Base-by-base conservation (phyloP, 2,797 vertebrate genomes). In the Odontamblyopus lacepedii region DNA sequence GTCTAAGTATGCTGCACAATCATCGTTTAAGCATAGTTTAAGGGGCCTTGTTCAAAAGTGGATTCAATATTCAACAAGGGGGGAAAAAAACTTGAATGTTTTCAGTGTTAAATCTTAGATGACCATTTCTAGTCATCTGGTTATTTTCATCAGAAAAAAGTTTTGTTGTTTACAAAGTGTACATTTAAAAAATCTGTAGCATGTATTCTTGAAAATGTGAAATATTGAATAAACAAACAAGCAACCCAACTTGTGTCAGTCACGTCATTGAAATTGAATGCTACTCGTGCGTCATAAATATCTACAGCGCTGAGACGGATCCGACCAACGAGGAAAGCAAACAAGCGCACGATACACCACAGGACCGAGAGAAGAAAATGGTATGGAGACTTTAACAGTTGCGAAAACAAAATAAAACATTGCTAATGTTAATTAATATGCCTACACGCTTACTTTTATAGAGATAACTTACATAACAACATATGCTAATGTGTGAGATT, bases 171-270 rank as follows among this genome's bases (percentile, higher is more conserved):
- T 89, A 86, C 79, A 74, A 92, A 81, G 83, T 90, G 91, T 90
- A 88, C 71, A 90, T 89, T 73, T 85, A 75, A 77, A 85, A 48
- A 84, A 83, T 90, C 79, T 90, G 92, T 94, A 94, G 94, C 94
- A 95, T 94, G 93, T 93, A 80, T 90, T 91, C 80, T 90, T 93
- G 78, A 87, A 90, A 88, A 89, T 83, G 77, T 94, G 92, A 94
- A 92, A 78, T 83, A 88, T 94, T 94, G 91, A 92, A 82, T 92
- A 90, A 94, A 93, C 94, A 93, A 94, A 94, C 81, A 83, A 85
- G 82, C 71, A 69, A 69, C 27, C 0, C 26, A 30, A 30, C 27
- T 6, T 30, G 71, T 76, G 55, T 69, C 44, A 19, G 30, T 71
- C 29, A 63, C 61, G 30, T 63, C 61, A n/a, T 12, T 63, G 30